Evolutionary conservation across 2,888 invertebrate genomes (phyloP).

Genomic region (Orthosia gothica): DNA sequence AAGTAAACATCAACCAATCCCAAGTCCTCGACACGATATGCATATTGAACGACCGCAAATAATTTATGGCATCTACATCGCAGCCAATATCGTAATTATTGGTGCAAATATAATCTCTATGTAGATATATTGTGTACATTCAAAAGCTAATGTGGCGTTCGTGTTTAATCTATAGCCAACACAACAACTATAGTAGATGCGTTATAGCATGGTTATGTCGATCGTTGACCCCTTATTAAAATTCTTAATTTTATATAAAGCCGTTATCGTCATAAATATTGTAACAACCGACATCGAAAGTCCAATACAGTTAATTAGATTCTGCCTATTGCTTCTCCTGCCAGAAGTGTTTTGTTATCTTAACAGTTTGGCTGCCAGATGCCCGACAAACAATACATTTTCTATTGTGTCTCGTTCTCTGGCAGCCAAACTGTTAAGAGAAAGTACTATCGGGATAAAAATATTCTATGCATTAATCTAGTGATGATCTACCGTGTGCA

Average conservation of each 20-base stretch:
- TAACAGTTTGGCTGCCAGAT: too few species aligned
- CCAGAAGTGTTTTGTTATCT: too few species aligned
- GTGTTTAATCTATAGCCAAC: constrained; percentile 56
- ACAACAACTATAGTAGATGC: neutral
- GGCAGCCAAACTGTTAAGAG: too few species aligned
- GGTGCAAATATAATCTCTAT: constrained; percentile 40
- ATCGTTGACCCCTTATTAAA: neutral
- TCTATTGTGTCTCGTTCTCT: too few species aligned
- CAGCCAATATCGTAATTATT: constrained; percentile 58
- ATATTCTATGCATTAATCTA: too few species aligned
- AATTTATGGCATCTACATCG: constrained; percentile 58
- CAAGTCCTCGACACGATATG: constrained; percentile 27
- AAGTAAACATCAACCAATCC: neutral
- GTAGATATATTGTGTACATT: constrained; percentile 25
- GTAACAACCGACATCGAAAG: neutral
- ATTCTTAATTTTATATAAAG: neutral
- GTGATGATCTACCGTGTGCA: too few species aligned
- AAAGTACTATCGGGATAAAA: too few species aligned
- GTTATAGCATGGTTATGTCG: neutral
- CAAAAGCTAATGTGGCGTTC: constrained; percentile 52
- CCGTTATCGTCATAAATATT: neutral
- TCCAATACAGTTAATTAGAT: too few species aligned
- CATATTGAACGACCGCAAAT: constrained; percentile 44
- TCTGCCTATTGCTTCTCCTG: too few species aligned
- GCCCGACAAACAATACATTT: too few species aligned